These are phyloP conservation scores for Cheilosia vulpina DNA, from an alignment of 2,888 invertebrate genomes.

Conservation along the genomic window DNA sequence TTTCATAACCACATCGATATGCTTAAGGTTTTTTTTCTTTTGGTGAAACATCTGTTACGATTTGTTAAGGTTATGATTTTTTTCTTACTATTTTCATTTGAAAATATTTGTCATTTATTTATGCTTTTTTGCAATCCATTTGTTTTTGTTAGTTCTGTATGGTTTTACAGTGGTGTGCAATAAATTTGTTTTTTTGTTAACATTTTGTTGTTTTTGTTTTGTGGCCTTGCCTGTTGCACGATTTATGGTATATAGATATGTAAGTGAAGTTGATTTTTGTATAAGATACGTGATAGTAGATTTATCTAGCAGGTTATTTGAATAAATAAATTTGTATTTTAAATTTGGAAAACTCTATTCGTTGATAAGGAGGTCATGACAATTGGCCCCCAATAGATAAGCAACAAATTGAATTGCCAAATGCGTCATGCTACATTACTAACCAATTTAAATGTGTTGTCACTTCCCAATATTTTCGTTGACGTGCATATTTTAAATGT, in stretches of 20 bases:
- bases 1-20: conserved; percentile 7
- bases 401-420: neutral
- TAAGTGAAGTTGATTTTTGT: neutral
- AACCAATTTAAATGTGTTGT: neutral
- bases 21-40: conserved; percentile 21
- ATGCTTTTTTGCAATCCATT: conserved; percentile 27
- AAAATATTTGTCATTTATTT: conserved; percentile 18
- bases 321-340: conserved; percentile 30
- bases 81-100: conserved; percentile 19
- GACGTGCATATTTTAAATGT: too few relatives aligned
- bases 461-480: too few relatives aligned
- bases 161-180: conserved; percentile 62
- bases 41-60: conserved; percentile 32
- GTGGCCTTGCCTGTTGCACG: neutral
- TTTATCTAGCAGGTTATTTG: conserved; percentile 16
- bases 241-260: neutral
- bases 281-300: conserved; percentile 7
- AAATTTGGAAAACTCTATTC: conserved; percentile 22
- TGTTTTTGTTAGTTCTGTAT: conserved; percentile 20
- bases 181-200: conserved; percentile 54
- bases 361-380: neutral
- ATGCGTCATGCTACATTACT: neutral
- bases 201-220: conserved; percentile 10
- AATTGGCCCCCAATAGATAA: conserved; percentile 2
- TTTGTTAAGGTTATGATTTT: conserved; percentile 13